A percentile compares a stretch with the other conserved stretches of the same genome.
Evolutionary conservation across 23 tunicate genomes (phyloP).

Genomic region (Clavelina lepadiformis): DNA sequence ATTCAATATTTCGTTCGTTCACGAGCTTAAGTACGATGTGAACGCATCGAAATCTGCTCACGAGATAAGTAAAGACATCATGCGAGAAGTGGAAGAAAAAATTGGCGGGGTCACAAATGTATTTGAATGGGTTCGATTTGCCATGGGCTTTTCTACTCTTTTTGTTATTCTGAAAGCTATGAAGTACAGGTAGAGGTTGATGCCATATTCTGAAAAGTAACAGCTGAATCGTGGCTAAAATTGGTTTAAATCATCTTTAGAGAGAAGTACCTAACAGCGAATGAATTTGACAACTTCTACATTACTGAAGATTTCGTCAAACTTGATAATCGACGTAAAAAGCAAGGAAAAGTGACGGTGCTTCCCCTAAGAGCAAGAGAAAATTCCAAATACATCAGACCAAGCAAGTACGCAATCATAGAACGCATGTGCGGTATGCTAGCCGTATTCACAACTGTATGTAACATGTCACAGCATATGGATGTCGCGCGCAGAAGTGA

Average conservation of each 20-base stretch:
- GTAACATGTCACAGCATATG: conserved; percentile 46
- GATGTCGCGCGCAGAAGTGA: conserved; percentile 76
- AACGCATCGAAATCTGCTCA: conserved; percentile 36
- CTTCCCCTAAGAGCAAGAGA: conserved; percentile 64
- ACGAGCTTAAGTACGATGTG: conserved; percentile 48
- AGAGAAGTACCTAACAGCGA: conserved; percentile 45
- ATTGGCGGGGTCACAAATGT: conserved; percentile 27
- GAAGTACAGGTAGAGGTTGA: conserved; percentile 52
- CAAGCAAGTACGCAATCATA: conserved; percentile 33
- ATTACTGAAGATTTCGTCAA: conserved; percentile 56
- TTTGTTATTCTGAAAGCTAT: conserved; percentile 63
- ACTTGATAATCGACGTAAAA: conserved; percentile 30
- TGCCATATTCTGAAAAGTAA: neutral
- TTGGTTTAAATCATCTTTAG: conserved; percentile 12
- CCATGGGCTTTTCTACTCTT: conserved; percentile 36
- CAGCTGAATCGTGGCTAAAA: neutral
- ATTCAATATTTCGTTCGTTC: conserved; percentile 49
- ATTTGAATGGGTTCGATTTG: conserved; percentile 56
- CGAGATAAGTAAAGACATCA: conserved; percentile 39
- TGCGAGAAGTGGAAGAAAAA: conserved; percentile 49
- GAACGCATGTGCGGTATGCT: neutral
- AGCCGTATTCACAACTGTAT: too few species aligned
- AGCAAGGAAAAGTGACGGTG: conserved; percentile 29
- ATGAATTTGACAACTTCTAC: conserved; percentile 72
- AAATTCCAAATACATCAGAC: conserved; percentile 47